Base-by-base conservation (phyloP, 2,888 invertebrate species). In the Acrocyrtus sp. region DNA sequence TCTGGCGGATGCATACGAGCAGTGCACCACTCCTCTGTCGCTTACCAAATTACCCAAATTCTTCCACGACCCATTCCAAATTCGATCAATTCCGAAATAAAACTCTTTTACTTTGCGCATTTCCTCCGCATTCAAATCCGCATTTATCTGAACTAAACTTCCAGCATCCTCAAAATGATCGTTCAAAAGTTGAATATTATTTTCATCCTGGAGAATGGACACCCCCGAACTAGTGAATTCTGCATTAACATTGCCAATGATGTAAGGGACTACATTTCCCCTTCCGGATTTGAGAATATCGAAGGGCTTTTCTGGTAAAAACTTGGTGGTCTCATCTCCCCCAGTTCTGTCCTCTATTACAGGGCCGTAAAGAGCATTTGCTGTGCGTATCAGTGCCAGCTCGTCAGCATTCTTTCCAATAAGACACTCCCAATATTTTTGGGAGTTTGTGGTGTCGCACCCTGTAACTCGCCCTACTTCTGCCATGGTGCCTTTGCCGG, bases 81-180 rank as follows among this genome's bases (percentile, higher is more conserved):
- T 58, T 21, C 29, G 27, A 10, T 47, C 58, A 10, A 45, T 39
- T 17, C 65, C 72, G 60, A 72, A 72, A 21, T 72, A 72, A 50
- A 72, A 50, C 0, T 39, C 22, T 19, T 51, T 72, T 1, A 63
- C 24, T 3, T 5, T 8, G 1, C n/a, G 4, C 15, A 57, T n/a
- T 3, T 62, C 48, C 6, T 63, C 26, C 2, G 8, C 15, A 3
- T 2, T n/a, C 22, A 61, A 3, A n/a, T 50, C 39, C 24, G 24
- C 4, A 3, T 21, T 39, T 22, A 19, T 8, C 39, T 15, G 41
- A 3, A 39, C 10, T 4, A n/a, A n/a, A 4, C 4, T n/a, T 27
- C 34, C 26, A 24, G 5, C n/a, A 2, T 12, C 41, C 1, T 3
- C 1, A 12, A 34, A 63, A 24, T 63, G 17, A 3, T n/a, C 19